These are phyloP conservation scores for Dascyllus trimaculatus DNA, from an alignment of 2,113 vertebrate genomes.

Conservation along the genomic window DNA sequence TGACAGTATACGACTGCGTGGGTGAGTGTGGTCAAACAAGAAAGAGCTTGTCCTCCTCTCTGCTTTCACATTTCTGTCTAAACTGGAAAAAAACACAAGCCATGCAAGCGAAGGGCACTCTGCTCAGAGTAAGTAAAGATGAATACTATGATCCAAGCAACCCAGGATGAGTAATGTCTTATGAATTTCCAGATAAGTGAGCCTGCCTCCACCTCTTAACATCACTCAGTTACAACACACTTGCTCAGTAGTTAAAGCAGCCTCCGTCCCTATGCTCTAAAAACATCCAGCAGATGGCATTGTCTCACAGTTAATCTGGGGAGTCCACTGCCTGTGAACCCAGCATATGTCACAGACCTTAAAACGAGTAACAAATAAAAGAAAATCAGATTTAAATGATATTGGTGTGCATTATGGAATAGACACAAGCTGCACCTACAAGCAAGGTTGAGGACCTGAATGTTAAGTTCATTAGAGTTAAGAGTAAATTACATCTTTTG, in stretches of 20 bases:
- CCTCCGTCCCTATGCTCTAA: neutral
- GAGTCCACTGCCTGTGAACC: conserved; percentile 14
- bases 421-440: conserved; percentile 8
- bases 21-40: conserved; percentile 4
- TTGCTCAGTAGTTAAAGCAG: neutral
- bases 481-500: conserved; percentile 15
- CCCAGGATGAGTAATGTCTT: conserved; percentile 47
- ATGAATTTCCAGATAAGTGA: conserved; percentile 55
- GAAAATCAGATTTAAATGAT: conserved; percentile 38
- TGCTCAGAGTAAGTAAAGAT: conserved; percentile 10
- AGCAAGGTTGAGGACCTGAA: neutral
- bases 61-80: conserved; percentile 6
- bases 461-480: neutral
- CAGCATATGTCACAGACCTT: conserved; percentile 37
- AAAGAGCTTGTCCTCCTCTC: neutral
- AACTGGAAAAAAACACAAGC: conserved; percentile 19
- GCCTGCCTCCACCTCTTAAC: conserved; percentile 35
- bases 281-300: conserved; percentile 76
- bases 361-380: conserved; percentile 44
- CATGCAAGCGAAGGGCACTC: neutral
- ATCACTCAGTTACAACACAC: conserved; percentile 42
- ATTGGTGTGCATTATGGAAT: conserved; percentile 21
- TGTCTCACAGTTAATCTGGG: conserved; percentile 54
- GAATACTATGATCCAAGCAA: conserved; percentile 10
- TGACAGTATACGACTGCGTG: neutral